Conservation (phyloP, 1,140 invertebrate species). For the Popillia japonica region DNA sequence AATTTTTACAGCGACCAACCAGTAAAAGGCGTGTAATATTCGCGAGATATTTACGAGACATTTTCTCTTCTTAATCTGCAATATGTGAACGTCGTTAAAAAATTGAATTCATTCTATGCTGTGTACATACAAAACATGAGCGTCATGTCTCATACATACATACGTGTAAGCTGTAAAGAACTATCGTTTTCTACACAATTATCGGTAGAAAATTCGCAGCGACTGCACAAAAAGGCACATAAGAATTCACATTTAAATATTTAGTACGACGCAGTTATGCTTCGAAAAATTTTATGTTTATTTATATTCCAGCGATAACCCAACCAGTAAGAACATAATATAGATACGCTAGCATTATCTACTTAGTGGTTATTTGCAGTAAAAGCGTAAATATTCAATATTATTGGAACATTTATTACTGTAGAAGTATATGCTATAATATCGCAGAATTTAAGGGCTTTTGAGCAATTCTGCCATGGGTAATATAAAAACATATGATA, state of each 20-base stretch:
- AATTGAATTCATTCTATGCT: conserved; percentile 11
- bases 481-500: too few relatives aligned
- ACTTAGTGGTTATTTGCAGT: neutral
- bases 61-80: neutral
- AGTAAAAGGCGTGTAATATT: conserved; percentile 9
- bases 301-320: neutral
- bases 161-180: neutral
- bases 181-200: conserved; percentile 18
- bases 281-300: neutral
- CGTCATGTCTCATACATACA: neutral
- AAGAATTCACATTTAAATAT: neutral
- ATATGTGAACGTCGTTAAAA: conserved; percentile 19
- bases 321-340: neutral
- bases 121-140: neutral
- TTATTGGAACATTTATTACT: neutral
- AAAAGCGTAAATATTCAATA: neutral
- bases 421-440: too few relatives aligned
- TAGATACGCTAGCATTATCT: neutral
- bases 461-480: too few relatives aligned
- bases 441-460: too few relatives aligned
- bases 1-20: conserved; percentile 6
- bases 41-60: conserved; percentile 6
- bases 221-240: neutral
- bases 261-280: neutral
- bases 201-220: neutral